These are phyloP conservation scores for Osedax fenrisi DNA, from an alignment of 2,888 invertebrate species.

Conservation along the genomic window DNA sequence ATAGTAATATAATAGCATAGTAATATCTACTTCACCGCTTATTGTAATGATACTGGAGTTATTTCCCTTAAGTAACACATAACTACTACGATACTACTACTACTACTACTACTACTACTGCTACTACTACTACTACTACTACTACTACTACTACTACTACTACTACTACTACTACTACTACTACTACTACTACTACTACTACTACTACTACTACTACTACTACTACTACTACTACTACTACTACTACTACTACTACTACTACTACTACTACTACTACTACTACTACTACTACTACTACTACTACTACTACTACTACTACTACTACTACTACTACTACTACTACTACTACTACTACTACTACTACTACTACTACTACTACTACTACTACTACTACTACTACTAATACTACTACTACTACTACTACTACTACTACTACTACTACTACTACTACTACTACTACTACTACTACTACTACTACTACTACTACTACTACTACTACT, in stretches of 20 bases:
- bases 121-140: conserved; percentile 21
- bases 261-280: conserved; percentile 15
- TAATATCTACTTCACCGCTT: too few relatives aligned
- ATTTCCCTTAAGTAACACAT: too few relatives aligned
- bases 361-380: background rate
- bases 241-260: conserved; percentile 20
- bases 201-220: conserved; percentile 16
- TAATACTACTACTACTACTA: too few relatives aligned
- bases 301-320: conserved; percentile 20
- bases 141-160: conserved; percentile 13
- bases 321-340: conserved; percentile 23
- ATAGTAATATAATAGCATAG: too few relatives aligned
- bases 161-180: conserved; percentile 13
- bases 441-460: background rate
- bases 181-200: conserved; percentile 20
- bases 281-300: conserved; percentile 19
- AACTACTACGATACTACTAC: too few relatives aligned
- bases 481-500: conserved; percentile 16
- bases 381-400: too few relatives aligned
- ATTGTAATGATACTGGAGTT: too few relatives aligned
- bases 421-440: background rate
- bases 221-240: conserved; percentile 16
- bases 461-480: background rate
- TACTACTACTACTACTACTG: conserved; percentile 19
- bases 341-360: conserved; percentile 11